Evolutionary conservation across 1,140 invertebrate genomes (phyloP), one percentile per base, ranked within the genome.

Genomic region (Zaprionus taronus): DNA sequence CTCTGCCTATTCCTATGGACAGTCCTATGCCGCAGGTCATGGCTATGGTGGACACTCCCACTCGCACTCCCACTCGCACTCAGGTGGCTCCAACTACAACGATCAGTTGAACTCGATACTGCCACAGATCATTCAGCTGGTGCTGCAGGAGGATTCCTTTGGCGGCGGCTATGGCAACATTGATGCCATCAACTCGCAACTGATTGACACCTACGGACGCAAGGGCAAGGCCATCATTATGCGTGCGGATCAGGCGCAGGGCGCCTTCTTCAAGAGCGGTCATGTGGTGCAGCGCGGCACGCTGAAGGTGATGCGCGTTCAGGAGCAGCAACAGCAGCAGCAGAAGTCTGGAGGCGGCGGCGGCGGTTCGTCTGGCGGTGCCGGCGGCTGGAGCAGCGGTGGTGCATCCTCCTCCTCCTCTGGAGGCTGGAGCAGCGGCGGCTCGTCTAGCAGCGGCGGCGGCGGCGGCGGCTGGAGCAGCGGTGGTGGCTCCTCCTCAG

Each of bases 251-350:
- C 62, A 86, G 26, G 86, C 75, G 7, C 77, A 86, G 28, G 83
- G 83, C 12, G 80, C 60, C 60, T 91, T 78, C 74, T 91, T 91
- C 64, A 78, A 80, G 55, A 81, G 90, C 66, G 90, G 90, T 0
- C 90, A 91, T 69, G 90, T 91, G 14, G 79, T 91, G 34, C 85
- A 91, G 70, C 81, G 86, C 7, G 90, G 90, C 20, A 91, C 81
- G 2, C 57, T 91, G 17, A 87, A 91, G 53, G 80, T 91, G 56
- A 91, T 83, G 81, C 80, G 67, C 1, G 84, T 86, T 9, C 55
- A 83, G 65, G 75, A 83, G 26, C 56, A 76, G 17, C 72, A 31
- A 31, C 28, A 74, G 36, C 63, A 74, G 36, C 63, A 65, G 38
- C 67, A 71, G 41, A 55, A 62, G 41, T 17, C 34, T 14, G 74